phyloP scores from a whole-genome alignment of 1,140 invertebrate genomes.

The Nomia melanderi region DNA sequence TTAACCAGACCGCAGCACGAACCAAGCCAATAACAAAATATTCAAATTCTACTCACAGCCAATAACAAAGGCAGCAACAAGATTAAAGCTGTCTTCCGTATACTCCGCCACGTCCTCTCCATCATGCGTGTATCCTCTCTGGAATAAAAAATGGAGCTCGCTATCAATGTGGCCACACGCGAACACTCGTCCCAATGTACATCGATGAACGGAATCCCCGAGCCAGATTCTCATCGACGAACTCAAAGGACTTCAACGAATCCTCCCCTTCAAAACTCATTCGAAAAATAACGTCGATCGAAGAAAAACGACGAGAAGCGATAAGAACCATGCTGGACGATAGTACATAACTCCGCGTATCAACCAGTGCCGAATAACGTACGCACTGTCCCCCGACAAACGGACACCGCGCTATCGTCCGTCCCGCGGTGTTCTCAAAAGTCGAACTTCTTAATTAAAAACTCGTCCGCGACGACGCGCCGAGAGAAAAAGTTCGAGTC shows the following conservation, averaged over 20 bases:
- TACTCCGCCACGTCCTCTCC: conserved; percentile 78
- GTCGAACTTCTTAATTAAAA: conserved; percentile 32
- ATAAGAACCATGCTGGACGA: not conserved
- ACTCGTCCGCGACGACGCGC: not conserved
- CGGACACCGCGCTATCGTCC: conserved; percentile 47
- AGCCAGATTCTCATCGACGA: not conserved
- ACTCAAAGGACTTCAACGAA: not conserved
- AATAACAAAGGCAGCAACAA: conserved; percentile 73
- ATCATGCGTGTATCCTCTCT: conserved; percentile 75
- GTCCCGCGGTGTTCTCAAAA: conserved; percentile 6
- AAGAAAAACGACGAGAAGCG: not conserved
- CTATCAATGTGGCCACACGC: not conserved
- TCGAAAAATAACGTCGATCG: not conserved
- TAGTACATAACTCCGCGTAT: conserved; percentile 17
- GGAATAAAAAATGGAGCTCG: conserved; percentile 63
- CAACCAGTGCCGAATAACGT: not conserved
- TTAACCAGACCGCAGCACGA: too few species aligned
- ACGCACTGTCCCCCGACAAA: conserved; percentile 20
- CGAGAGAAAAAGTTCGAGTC: conserved; percentile 14
- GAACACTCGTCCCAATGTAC: not conserved
- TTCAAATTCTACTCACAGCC: conserved; percentile 72
- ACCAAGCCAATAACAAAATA: not conserved
- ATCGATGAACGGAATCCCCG: not conserved
- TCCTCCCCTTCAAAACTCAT: not conserved
- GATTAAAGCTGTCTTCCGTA: conserved; percentile 73